Evolutionary conservation across 2,113 vertebrate species (phyloP), one percentile per base, ranked within the genome.

Genomic region (Coturnix japonica): DNA sequence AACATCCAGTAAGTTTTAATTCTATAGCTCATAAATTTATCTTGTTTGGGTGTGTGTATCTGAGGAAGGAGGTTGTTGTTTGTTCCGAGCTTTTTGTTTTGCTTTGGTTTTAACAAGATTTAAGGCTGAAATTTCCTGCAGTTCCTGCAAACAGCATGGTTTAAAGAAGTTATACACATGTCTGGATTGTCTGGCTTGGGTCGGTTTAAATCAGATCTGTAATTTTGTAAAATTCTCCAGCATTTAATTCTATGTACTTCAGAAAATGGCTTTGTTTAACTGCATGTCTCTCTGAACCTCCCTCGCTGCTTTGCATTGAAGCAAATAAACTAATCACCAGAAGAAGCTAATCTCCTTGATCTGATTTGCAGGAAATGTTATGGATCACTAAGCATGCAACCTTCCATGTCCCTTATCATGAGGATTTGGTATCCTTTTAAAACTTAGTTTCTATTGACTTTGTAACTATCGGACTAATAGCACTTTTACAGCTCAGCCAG

Each of bases 401-500:
- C 63, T 95, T 86, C 86, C 70, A 35, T 83, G 90, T 91, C 86
- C 61, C 81, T 90, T 86, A 81, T 73, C 71, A 75, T 11, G 19
- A 94, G 83, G 59, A 85, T 92, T 93, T 92, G 64, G 91, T 93
- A 90, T 92, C 89, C 74, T 92, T 93, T 85, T 89, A 85, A 92
- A 96, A 97, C 94, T 80, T 1, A 1, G 37, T 96, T 95, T 91
- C 87, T 95, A 95, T 95, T 92, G 91, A 90, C 90, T 95, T 92
- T 89, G 53, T 44, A 95, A 84, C 76, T 88, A 74, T 81, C 81
- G 91, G 44, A 79, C 81, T 96, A 94, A 94, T 92, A 93, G 80
- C 61, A n/a, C 56, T 85, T 56, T 86, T 95, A 66, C 56, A 26
- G 8, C 82, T 85, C 81, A 90, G 75, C 78, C 65, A 46, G 71